These are phyloP conservation scores for Epinephelus coioides DNA, from an alignment of 2,797 vertebrate genomes.

Conservation along the genomic window DNA sequence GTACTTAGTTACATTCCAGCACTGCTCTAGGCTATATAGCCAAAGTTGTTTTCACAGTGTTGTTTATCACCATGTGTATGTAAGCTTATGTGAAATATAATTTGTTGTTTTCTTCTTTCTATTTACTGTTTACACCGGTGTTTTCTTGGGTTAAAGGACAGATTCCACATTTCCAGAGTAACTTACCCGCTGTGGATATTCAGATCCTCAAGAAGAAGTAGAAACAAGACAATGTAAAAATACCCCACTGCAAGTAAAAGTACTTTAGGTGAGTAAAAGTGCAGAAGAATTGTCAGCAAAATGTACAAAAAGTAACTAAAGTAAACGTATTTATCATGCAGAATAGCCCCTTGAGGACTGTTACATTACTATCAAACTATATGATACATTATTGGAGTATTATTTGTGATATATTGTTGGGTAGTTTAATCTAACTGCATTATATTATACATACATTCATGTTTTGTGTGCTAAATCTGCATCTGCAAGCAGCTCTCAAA, in stretches of 20 bases:
- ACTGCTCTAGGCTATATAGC: too few species aligned
- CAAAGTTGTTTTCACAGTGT: background rate
- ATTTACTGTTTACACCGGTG: background rate
- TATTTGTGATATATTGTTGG: background rate
- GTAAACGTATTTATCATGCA: background rate
- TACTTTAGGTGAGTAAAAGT: background rate
- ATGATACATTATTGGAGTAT: background rate
- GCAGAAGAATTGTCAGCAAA: background rate
- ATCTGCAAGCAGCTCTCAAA: background rate
- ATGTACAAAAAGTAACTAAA: background rate
- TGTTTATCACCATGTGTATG: background rate
- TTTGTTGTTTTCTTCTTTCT: background rate
- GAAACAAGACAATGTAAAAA: background rate
- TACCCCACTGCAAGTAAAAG: background rate
- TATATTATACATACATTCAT: background rate
- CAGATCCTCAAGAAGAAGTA: background rate
- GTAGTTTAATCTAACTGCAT: background rate
- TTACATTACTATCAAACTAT: background rate
- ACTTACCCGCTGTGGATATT: background rate
- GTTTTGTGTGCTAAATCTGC: background rate
- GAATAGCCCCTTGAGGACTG: background rate
- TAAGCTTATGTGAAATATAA: background rate
- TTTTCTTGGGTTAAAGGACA: background rate
- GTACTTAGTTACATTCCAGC: background rate
- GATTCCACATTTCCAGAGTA: background rate